phyloP scores from a whole-genome alignment of 2,888 invertebrate genomes.

The Lasius fuliginosus region DNA sequence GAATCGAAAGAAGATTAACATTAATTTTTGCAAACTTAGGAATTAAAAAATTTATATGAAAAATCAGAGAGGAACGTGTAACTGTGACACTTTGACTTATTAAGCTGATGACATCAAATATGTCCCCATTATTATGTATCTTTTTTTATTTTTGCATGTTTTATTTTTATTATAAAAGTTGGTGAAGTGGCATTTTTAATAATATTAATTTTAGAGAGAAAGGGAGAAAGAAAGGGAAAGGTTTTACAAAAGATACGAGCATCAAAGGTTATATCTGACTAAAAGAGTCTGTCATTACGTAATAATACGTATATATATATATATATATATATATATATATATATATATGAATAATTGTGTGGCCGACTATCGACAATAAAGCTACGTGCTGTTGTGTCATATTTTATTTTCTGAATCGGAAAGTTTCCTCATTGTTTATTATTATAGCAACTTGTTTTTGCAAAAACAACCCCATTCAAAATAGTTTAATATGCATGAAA shows the following conservation, averaged over 20 bases:
- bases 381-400: background rate
- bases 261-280: conserved; percentile 34
- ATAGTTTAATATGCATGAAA: background rate
- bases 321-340: background rate
- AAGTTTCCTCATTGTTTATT: background rate
- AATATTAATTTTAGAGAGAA: background rate
- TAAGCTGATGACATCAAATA: background rate
- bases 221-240: too few species aligned
- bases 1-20: background rate
- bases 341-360: conserved; percentile 5
- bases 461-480: background rate
- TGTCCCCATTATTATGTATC: background rate
- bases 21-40: background rate
- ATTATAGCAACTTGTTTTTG: background rate
- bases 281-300: conserved; percentile 28
- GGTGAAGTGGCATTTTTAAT: background rate
- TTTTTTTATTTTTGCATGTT: background rate
- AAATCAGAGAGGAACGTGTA: background rate
- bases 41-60: background rate
- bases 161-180: background rate
- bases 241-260: background rate
- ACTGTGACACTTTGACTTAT: background rate
- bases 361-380: background rate
- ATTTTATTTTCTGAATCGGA: background rate
- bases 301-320: conserved; percentile 21